These are phyloP conservation scores for Microchrysa polita DNA, from an alignment of 2,888 invertebrate species.

Conservation along the genomic window DNA sequence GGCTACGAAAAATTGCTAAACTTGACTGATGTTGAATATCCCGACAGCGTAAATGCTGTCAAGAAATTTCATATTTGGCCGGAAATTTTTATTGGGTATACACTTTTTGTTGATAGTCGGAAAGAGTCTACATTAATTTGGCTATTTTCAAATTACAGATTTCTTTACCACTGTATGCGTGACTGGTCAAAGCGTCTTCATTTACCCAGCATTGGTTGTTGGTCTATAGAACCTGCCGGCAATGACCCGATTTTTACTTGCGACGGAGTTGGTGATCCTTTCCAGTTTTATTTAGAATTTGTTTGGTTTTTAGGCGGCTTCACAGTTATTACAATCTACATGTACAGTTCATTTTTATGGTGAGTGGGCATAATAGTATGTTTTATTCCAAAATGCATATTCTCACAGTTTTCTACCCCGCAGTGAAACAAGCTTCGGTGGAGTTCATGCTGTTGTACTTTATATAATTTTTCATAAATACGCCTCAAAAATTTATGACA, in stretches of 20 bases:
- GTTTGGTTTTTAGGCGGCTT: conserved; percentile 80
- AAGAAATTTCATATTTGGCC: conserved; percentile 86
- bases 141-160: conserved; percentile 55
- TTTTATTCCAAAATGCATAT: too few species aligned
- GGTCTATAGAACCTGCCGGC: conserved; percentile 65
- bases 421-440: conserved; percentile 78
- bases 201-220: conserved; percentile 60
- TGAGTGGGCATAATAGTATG: too few species aligned
- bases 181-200: conserved; percentile 49
- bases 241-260: conserved; percentile 70
- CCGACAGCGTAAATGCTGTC: conserved; percentile 81
- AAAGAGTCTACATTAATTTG: too few species aligned
- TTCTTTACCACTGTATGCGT: conserved; percentile 52
- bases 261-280: conserved; percentile 81
- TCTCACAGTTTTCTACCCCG: conserved; percentile 11
- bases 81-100: conserved; percentile 71
- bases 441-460: conserved; percentile 73
- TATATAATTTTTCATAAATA: conserved; percentile 87
- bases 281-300: conserved; percentile 82
- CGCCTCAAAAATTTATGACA: conserved; percentile 85
- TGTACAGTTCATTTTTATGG: conserved; percentile 75
- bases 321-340: conserved; percentile 74
- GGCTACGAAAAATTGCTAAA: conserved; percentile 74
- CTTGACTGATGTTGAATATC: conserved; percentile 83
- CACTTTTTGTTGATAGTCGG: background rate